These are phyloP conservation scores for Acinonyx jubatus DNA, from an alignment of 2,113 vertebrate genomes.

Conservation along the genomic window DNA sequence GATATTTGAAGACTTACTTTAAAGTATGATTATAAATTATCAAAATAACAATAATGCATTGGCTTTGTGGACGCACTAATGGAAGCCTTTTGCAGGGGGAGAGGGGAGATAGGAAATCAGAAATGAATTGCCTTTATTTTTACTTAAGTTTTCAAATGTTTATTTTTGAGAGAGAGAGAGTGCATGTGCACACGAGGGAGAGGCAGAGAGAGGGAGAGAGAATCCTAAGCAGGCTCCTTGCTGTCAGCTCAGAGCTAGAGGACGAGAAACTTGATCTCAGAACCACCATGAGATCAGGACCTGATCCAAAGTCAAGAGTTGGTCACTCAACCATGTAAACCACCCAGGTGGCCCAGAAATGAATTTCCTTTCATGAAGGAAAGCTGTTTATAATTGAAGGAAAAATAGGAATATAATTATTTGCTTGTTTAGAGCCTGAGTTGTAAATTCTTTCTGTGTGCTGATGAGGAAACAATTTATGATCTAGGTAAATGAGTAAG, in stretches of 20 bases:
- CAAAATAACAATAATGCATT: not conserved
- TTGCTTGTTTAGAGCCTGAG: not conserved
- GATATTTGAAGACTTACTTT: constrained; percentile 13
- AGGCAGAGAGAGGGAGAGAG: too few species aligned
- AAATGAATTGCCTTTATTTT: not conserved
- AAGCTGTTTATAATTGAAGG: not conserved
- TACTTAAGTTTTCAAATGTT: too few species aligned
- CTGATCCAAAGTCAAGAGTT: too few species aligned
- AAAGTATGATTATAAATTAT: not conserved
- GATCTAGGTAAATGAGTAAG: not conserved
- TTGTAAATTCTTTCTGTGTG: not conserved
- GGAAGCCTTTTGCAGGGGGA: not conserved
- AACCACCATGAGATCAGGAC: too few species aligned
- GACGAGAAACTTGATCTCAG: too few species aligned
- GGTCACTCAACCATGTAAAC: too few species aligned
- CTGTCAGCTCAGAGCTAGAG: too few species aligned
- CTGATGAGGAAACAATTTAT: not conserved
- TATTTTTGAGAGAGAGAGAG: too few species aligned
- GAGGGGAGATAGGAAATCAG: not conserved
- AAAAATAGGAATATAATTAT: not conserved
- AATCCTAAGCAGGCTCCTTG: too few species aligned
- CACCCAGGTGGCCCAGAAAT: not conserved
- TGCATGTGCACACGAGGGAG: too few species aligned
- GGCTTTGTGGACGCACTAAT: not conserved
- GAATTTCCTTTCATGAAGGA: not conserved